Evolutionary conservation across 2,113 vertebrate genomes (phyloP).

Genomic region (Nestor notabilis): DNA sequence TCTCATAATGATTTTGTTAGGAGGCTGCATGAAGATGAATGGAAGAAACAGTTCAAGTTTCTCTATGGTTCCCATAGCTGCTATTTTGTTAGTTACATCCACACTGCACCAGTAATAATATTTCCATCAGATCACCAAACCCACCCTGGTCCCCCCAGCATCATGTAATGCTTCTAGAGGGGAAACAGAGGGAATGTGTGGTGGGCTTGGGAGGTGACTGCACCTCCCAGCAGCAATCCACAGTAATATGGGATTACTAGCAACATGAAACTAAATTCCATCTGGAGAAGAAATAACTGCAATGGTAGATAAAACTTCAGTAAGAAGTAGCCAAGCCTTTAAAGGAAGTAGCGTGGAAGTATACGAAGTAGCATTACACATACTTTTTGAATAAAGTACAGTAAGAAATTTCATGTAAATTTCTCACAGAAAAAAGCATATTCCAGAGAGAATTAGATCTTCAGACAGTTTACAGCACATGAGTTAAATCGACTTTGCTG

Average conservation of each 20-base stretch:
- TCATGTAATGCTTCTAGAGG: not conserved
- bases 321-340: not conserved
- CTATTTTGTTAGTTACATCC: not conserved
- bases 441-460: not conserved
- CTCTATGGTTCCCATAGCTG: not conserved
- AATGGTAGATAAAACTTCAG: not conserved
- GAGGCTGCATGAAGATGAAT: not conserved
- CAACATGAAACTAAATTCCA: not conserved
- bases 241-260: not conserved
- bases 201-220: not conserved
- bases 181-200: not conserved
- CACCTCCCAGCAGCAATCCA: not conserved
- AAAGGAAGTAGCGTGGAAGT: not conserved
- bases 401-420: not conserved
- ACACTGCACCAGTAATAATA: not conserved
- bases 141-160: fast-evolving
- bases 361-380: not conserved
- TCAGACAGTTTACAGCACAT: not conserved
- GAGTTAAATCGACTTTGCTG: not conserved
- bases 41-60: not conserved
- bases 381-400: not conserved
- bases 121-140: not conserved
- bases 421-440: not conserved
- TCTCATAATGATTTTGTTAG: not conserved
- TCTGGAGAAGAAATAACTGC: not conserved